Evolutionary conservation across 1,140 invertebrate genomes (phyloP), one percentile per base, ranked within the genome.

Genomic region (Ceratoteleas bidentatus): DNA sequence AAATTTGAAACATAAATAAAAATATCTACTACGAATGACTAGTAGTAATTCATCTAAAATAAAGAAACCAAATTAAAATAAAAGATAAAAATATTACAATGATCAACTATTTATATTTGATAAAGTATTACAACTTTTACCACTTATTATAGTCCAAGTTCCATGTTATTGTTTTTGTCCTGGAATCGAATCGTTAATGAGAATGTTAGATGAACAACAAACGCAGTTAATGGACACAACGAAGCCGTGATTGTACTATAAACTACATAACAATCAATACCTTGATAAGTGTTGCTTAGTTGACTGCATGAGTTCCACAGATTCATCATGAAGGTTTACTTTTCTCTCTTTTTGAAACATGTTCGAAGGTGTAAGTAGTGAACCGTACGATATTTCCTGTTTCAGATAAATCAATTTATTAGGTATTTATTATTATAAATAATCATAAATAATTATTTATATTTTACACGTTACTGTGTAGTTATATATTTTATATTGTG

Each of bases 101-200:
- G 74, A 56, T 56, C 53, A 54, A 68, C 62, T 74, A 74, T 15
- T 14, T 45, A 52, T 49, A 38, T 11, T 61, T 68, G 38, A 62
- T 62, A 73, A 54, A 68, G 11, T 73, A 82, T 74, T 77, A 61
- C 72, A 69, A 84, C 61, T 87, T 89, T 94, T 95, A 95, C 94
- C 94, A 95, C 94, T 95, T 95, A 90, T 86, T 88, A 89, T 95
- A 94, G 92, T 95, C 95, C 93, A 94, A 94, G 92, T 95, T 95
- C 93, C 95, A 95, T 89, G 95, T 95, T 94, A 96, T 95, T 91
- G 95, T 94, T 93, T 96, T 95, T 93, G 95, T 96, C 94, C 95
- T 96, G 95, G 91, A 96, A 94, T 80, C 43, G 69, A 81, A 81
- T 83, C 72, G 56, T 84, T 82, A 85, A 87, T 62, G 79, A 74